These are phyloP conservation scores for Pampus argenteus DNA, from an alignment of 2,797 vertebrate genomes.

Conservation along the genomic window DNA sequence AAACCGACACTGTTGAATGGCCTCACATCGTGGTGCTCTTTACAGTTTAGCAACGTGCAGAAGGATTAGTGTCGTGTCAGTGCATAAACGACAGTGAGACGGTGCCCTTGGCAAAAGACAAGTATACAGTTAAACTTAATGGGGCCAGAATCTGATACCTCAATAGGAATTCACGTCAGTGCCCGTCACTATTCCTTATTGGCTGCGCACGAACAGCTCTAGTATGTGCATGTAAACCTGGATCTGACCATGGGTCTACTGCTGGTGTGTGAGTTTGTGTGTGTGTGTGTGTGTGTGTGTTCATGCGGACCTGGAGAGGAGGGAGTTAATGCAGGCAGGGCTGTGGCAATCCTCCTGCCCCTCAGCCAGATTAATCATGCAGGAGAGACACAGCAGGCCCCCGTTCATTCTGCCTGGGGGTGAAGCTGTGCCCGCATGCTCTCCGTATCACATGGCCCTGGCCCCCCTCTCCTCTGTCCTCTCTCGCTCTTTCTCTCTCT, in stretches of 20 bases:
- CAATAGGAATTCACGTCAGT: slow-evolving; percentile 46
- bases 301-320: slow-evolving; percentile 75
- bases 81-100: slow-evolving; percentile 52
- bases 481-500: slow-evolving; percentile 60
- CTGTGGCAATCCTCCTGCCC: slow-evolving; percentile 93
- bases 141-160: slow-evolving; percentile 55
- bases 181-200: slow-evolving; percentile 33
- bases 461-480: slow-evolving; percentile 78
- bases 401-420: slow-evolving; percentile 91
- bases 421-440: slow-evolving; percentile 93
- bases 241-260: slow-evolving; percentile 38
- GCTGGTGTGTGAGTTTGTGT: slow-evolving; percentile 43
- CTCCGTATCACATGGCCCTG: slow-evolving; percentile 92
- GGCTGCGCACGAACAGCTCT: background rate
- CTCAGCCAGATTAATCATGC: slow-evolving; percentile 98
- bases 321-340: slow-evolving; percentile 87
- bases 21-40: slow-evolving; percentile 45
- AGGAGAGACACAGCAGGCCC: slow-evolving; percentile 95
- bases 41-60: slow-evolving; percentile 48
- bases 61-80: slow-evolving; percentile 62
- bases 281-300: slow-evolving; percentile 53
- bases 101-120: slow-evolving; percentile 58
- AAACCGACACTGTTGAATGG: slow-evolving; percentile 59
- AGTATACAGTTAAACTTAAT: slow-evolving; percentile 63
- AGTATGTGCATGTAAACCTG: slow-evolving; percentile 44